A percentile compares a stretch with the other conserved stretches of the same genome.
These are phyloP conservation scores for Lasioglossum vierecki DNA, from an alignment of 2,888 invertebrate species.

Conservation along the genomic window DNA sequence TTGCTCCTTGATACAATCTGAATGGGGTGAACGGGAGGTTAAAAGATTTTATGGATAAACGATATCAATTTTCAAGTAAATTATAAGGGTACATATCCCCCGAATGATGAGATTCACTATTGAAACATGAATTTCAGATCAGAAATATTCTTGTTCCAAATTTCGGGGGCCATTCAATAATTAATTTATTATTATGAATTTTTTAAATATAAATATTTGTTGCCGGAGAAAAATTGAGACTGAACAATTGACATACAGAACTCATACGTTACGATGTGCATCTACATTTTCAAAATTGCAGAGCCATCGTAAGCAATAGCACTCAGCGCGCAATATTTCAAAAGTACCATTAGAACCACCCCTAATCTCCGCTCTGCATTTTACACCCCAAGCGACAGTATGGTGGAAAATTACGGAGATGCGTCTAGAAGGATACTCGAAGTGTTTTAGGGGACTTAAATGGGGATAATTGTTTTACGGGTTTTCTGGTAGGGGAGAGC, in stretches of 20 bases:
- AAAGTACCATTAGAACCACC: not conserved
- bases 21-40: no score
- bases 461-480: constrained; percentile 18
- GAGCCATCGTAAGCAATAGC: not conserved
- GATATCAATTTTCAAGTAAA: no score
- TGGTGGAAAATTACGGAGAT: not conserved
- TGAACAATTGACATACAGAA: not conserved
- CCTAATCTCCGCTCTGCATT: not conserved
- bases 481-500: not conserved
- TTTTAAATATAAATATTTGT: no score
- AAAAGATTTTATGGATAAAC: no score
- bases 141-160: no score
- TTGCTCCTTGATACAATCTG: no score
- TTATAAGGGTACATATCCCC: no score
- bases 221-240: not conserved
- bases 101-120: no score
- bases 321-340: not conserved
- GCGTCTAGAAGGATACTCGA: not conserved
- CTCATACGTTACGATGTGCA: not conserved
- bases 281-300: not conserved
- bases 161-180: no score
- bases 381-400: not conserved
- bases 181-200: no score
- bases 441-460: not conserved
- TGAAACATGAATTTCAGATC: no score